Evolutionary conservation across 2,888 invertebrate genomes (phyloP), one percentile per base, ranked within the genome.

Genomic region (Scrobipalpa costella): DNA sequence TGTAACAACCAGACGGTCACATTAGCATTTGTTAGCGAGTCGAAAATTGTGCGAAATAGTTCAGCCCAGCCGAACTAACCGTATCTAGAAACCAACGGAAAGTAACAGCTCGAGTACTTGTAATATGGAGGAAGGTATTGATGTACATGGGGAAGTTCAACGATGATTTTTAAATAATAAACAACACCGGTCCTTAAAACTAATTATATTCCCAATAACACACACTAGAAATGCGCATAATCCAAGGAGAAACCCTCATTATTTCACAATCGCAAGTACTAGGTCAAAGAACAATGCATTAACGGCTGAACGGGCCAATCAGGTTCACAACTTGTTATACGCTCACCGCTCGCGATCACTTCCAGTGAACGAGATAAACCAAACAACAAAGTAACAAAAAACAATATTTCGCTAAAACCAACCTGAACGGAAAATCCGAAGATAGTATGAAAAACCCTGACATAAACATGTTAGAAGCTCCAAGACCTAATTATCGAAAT

Each of bases 391-490:
- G 34, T 7, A 49, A 33, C 47, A 47, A 58, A 49, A 49, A 50
- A 50, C 50, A 50, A 40, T 58, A 44, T 2, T 34, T 67, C 38
- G 69, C 71, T 73, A 78, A 82, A 80, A 88, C 90, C 80, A 84
- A 90, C 90, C 90, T 90, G 80, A 84, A 83, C 69, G 86, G 79
- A 77, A 90, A 81, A 75, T 90, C 90, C 68, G 88, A 79, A 67
- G 90, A 85, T 76, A 90, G 81, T 78, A 90, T 86, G 77, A 90
- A 84, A 79, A 87, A 86, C 83, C 90, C 89, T 78, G 90, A 90
- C 87, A 90, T 88, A 75, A 85, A 84, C 90, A 90, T 90, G 71
- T 68, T 83, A 70, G 68, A 64, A 63, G 68, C 76, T 78, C 76
- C 69, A 70, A 73, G 74, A 73, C 72, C 75, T 75, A 76, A 75